Base-by-base conservation (phyloP, 92 coral and sea anemone genomes). In the Phymanthus crucifer region DNA sequence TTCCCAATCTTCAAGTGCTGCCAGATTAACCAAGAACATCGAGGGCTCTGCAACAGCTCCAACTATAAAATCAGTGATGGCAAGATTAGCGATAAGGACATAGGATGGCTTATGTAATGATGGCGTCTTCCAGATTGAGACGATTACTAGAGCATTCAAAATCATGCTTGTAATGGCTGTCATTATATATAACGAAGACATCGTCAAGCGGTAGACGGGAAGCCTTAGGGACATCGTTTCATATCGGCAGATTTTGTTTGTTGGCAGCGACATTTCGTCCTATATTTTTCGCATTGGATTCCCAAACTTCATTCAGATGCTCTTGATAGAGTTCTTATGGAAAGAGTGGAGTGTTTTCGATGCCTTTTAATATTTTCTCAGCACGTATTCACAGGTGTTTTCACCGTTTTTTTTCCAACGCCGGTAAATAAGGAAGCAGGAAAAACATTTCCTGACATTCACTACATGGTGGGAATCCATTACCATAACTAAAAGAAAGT, bases 71-170 rank as follows among this genome's bases (percentile, higher is more conserved):
- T 61, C 68, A 24, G 34, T 61, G 35, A 61, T 27, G 10, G 68
- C 68, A 61, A 61, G 68, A 61, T 61, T 61, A 17, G 68, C 68
- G 33, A 61, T 61, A 29, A 61, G 34, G 68, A 61, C 29, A 11
- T 61, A 61, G 34, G 68, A 61, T 6, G 68, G 36, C 14, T 61
- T 61, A 29, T 61, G 68, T 19, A 61, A 29, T 2, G 68, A 61
- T 26, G 68, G 68, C 2, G 68, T 61, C 19, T 9, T 61, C 68
- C 68, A 61, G 34, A 61, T 61, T 61, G 68, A 6, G 35, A 61
- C 17, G 14, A 61, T 61, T 12, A 61, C 68, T 9, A 61, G 29
- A 61, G 32, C 68, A 27, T 61, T 61, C 8, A 61, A 29, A 61
- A 61, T 5, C 68, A 11, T 27, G 68, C 68, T 61, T 27, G 68